Conservation (phyloP, 37 sponge, comb jelly and placozoan genomes). For the Ephydatia muelleri region DNA sequence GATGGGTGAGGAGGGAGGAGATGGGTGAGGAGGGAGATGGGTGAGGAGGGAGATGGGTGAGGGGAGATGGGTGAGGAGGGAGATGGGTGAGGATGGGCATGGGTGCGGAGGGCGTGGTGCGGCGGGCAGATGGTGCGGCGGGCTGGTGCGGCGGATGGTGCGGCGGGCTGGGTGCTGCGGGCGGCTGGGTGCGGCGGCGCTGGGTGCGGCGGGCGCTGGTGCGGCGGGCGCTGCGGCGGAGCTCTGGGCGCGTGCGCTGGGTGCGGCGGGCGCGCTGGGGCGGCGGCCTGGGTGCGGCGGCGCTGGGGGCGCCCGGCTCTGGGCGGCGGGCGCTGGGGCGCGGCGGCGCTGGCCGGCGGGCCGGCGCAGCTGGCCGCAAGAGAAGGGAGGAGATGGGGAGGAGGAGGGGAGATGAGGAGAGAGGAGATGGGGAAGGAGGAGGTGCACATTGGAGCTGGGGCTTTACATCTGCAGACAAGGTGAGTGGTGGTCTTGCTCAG, state of each 20-base stretch:
- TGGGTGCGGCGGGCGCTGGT: too few relatives aligned
- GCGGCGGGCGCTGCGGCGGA: too few relatives aligned
- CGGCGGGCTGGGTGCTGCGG: neutral
- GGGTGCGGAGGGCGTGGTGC: neutral
- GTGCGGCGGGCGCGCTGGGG: too few relatives aligned
- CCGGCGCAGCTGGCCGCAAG: too few relatives aligned
- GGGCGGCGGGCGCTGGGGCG: too few relatives aligned
- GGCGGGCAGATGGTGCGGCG: neutral
- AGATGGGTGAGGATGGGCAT: neutral
- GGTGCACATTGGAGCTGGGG: neutral
- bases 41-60: neutral
- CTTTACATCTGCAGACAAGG: conserved; percentile 67
- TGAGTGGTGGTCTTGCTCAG: conserved; percentile 76
- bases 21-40: neutral
- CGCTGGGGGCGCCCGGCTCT: too few relatives aligned
- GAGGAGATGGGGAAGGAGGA: neutral
- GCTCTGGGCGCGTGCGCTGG: too few relatives aligned
- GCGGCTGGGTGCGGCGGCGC: too few relatives aligned
- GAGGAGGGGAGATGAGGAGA: neutral
- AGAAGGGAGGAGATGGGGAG: neutral
- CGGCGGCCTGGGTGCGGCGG: too few relatives aligned
- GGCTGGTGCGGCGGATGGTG: neutral
- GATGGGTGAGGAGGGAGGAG: neutral
- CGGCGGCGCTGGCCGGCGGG: too few relatives aligned
- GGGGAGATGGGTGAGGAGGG: neutral